Conservation (phyloP, 2,888 invertebrate species). For the Margaritifera margaritifera region DNA sequence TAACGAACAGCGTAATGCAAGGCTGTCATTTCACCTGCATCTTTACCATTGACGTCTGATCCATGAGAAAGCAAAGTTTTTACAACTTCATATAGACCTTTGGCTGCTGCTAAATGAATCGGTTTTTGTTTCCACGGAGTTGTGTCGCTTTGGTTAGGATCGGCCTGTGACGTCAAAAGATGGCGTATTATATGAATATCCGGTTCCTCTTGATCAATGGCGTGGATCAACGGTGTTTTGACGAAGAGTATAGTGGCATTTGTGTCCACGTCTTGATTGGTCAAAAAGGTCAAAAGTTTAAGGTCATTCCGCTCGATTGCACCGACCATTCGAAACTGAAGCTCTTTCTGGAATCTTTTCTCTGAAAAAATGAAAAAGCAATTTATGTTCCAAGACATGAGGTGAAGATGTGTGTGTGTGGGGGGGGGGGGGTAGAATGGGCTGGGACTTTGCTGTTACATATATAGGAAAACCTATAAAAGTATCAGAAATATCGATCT, state of each 20-base stretch:
- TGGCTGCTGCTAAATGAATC: constrained; percentile 25
- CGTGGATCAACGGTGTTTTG: constrained; percentile 32
- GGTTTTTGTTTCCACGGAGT: constrained; percentile 21
- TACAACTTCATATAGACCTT: constrained; percentile 15
- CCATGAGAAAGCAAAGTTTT: constrained; percentile 9
- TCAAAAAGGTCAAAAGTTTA: constrained; percentile 12
- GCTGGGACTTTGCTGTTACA: too few species aligned
- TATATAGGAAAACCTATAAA: too few species aligned
- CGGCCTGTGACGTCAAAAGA: constrained; percentile 16
- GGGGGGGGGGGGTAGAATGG: too few species aligned
- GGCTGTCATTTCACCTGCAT: constrained; percentile 24
- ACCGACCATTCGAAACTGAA: constrained; percentile 36
- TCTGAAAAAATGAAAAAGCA: constrained; percentile 21
- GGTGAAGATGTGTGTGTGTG: too few species aligned
- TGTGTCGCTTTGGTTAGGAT: constrained; percentile 21
- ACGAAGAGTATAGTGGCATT: constrained; percentile 28
- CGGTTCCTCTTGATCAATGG: constrained; percentile 25
- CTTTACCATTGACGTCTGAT: constrained; percentile 22
- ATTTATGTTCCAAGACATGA: too few species aligned
- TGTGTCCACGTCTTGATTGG: constrained; percentile 28
- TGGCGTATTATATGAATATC: constrained; percentile 12
- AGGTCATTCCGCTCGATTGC: constrained; percentile 26
- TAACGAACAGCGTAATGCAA: constrained; percentile 27
- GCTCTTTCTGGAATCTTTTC: constrained; percentile 35
- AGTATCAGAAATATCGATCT: too few species aligned